Conservation (phyloP, 1,140 invertebrate genomes). For the Riptortus pedestris region DNA sequence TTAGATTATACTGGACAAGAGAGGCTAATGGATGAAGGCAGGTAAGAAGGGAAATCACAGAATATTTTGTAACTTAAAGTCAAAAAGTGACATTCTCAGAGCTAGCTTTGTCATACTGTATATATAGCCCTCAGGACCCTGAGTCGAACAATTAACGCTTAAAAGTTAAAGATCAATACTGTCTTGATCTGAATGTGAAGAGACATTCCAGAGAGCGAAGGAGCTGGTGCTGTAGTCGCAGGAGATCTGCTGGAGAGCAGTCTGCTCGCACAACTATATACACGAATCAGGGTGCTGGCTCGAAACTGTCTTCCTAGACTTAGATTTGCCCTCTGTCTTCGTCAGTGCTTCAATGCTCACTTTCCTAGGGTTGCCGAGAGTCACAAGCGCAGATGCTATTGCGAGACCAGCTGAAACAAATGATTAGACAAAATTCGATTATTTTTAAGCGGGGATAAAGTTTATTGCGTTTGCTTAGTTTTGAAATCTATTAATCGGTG, state of each 20-base stretch:
- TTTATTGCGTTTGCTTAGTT: too few species aligned
- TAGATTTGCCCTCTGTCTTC: constrained; percentile 51
- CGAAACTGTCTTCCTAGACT: constrained; percentile 43
- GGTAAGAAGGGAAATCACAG: too few species aligned
- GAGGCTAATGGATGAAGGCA: too few species aligned
- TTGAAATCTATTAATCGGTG: too few species aligned
- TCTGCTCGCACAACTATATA: constrained; percentile 25
- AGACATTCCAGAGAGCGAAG: too few species aligned
- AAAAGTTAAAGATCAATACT: background rate
- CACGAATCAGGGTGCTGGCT: constrained; percentile 57
- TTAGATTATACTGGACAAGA: too few species aligned
- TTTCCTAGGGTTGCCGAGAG: constrained; percentile 65
- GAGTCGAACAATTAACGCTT: background rate
- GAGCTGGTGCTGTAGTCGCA: too few species aligned
- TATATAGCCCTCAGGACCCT: background rate
- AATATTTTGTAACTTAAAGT: too few species aligned
- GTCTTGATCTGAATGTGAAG: background rate
- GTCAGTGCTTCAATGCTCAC: constrained; percentile 51
- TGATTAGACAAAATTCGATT: constrained; percentile 1
- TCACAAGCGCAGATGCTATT: constrained; percentile 75
- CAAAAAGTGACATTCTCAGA: too few species aligned
- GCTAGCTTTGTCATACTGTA: too few species aligned
- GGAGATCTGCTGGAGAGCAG: background rate
- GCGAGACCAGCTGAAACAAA: constrained; percentile 52
- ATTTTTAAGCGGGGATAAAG: background rate